Percentiles rank a stretch among this genome's conserved stretches.
phyloP scores from a whole-genome alignment of 2,113 vertebrate species.

The Urocolius indicus region DNA sequence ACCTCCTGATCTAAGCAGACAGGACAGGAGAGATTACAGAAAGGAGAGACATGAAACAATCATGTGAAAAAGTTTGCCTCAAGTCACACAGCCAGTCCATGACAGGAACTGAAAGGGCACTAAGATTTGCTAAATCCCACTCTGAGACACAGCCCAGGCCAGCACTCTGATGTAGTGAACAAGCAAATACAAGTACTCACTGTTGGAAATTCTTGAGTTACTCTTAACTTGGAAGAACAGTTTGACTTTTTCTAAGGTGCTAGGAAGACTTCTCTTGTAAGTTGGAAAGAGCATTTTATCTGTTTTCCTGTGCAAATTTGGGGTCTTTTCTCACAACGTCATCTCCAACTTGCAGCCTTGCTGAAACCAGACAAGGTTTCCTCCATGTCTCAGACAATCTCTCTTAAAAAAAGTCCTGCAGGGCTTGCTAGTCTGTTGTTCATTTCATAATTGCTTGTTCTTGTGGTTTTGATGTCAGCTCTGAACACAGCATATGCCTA shows the following conservation, averaged over 20 bases:
- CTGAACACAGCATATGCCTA: not conserved
- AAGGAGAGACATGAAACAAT: not conserved
- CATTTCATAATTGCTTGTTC: not conserved
- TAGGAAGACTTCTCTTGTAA: not conserved
- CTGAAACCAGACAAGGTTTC: slow-evolving; percentile 1
- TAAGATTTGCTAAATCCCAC: not conserved
- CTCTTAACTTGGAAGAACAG: not conserved
- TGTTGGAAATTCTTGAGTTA: not conserved
- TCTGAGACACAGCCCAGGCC: not conserved
- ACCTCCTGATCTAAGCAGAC: not conserved
- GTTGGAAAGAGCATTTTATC: not conserved
- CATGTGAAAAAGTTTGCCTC: not conserved
- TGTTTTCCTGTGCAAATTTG: not conserved
- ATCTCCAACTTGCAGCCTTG: not conserved
- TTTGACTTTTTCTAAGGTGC: not conserved
- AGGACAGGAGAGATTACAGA: not conserved
- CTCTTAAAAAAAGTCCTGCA: not conserved
- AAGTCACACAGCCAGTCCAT: not conserved
- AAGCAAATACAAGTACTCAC: not conserved
- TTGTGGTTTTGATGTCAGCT: slow-evolving; percentile 10
- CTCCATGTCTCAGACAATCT: not conserved
- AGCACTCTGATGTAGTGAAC: not conserved
- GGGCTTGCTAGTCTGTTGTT: not conserved
- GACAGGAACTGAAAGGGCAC: not conserved
- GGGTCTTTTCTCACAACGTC: not conserved